Evolutionary conservation across 2,888 invertebrate genomes (phyloP).

Genomic region (Alviniconcha strummeri): DNA sequence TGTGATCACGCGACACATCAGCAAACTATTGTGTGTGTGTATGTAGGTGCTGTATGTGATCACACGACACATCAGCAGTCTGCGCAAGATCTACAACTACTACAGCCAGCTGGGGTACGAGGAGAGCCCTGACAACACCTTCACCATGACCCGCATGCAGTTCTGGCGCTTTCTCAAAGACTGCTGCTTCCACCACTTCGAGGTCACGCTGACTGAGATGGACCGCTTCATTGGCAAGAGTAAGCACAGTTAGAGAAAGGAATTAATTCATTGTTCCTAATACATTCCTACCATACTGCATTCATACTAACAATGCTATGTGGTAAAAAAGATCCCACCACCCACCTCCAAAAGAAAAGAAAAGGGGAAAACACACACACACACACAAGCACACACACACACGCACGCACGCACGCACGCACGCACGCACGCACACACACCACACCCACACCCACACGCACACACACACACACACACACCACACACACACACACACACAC

Average conservation of each 20-base stretch:
- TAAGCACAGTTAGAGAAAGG: constrained; percentile 23
- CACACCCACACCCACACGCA: too few relatives aligned
- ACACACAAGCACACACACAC: too few relatives aligned
- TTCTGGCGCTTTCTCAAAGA: constrained; percentile 74
- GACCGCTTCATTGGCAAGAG: constrained; percentile 66
- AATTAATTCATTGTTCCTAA: background rate
- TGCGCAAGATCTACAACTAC: constrained; percentile 68
- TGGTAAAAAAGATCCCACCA: background rate
- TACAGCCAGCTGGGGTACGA: constrained; percentile 71
- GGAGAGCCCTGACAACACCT: constrained; percentile 72
- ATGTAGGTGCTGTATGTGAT: constrained; percentile 68
- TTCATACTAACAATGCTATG: background rate
- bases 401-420: too few relatives aligned
- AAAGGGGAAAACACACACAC: too few relatives aligned
- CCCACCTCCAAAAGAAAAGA: background rate
- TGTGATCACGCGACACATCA: constrained; percentile 71
- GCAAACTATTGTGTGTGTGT: constrained; percentile 33
- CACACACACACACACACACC: too few relatives aligned
- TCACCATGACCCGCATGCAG: constrained; percentile 72
- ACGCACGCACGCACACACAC: too few relatives aligned
- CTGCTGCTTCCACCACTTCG: constrained; percentile 67
- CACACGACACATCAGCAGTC: constrained; percentile 68
- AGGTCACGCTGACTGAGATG: constrained; percentile 68
- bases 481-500: too few relatives aligned
- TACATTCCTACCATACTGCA: background rate